phyloP scores from a whole-genome alignment of 2,888 invertebrate species.

The Tetragnatha montana region DNA sequence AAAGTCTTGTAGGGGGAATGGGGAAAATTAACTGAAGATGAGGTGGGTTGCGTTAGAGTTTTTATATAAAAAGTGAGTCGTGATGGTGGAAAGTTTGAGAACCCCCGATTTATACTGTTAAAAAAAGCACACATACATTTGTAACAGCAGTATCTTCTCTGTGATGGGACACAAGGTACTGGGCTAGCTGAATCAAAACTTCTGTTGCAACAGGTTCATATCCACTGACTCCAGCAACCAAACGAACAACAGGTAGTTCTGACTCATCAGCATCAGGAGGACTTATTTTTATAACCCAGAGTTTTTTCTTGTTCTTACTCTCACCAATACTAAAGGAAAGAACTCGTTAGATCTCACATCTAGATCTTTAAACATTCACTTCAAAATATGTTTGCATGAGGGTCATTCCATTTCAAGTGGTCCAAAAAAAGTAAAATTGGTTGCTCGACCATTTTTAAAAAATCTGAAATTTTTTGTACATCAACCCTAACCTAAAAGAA shows the following conservation, averaged over 20 bases:
- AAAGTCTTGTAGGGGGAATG: no score
- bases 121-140: conserved; percentile 73
- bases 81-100: no score
- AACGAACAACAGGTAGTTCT: conserved; percentile 74
- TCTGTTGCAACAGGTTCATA: conserved; percentile 76
- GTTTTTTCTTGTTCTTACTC: conserved; percentile 73
- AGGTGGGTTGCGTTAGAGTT: no score
- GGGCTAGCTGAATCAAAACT: conserved; percentile 75
- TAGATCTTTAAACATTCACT: background rate
- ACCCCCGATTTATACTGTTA: no score
- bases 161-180: conserved; percentile 74
- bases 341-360: background rate
- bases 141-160: conserved; percentile 74
- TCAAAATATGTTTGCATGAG: background rate
- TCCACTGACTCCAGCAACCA: conserved; percentile 76
- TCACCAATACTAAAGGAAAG: conserved; percentile 74
- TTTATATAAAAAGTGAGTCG: no score
- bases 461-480: no score
- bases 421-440: no score
- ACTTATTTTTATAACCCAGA: conserved; percentile 75
- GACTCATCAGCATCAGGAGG: conserved; percentile 40
- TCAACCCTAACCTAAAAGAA: no score
- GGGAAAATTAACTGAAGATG: no score
- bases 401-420: no score
- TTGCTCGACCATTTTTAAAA: no score